Base-by-base conservation (phyloP, 2,888 invertebrate species). In the Aproaerema taeniolella region DNA sequence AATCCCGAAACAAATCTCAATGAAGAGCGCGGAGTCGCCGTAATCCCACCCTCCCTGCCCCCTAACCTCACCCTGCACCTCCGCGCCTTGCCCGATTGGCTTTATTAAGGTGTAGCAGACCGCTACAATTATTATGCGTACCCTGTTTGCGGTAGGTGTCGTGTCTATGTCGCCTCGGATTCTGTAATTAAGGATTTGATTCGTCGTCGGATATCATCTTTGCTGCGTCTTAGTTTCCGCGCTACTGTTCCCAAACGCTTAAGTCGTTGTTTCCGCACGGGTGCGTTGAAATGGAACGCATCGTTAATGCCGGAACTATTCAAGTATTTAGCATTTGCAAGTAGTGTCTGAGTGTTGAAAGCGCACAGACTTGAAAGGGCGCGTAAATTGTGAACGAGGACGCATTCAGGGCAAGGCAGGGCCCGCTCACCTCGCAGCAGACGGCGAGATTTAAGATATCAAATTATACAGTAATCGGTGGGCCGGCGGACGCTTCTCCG, bases 1-100 rank as follows among this genome's bases (percentile, higher is more conserved):
- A 85, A 86, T 83, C 82, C 83, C 71, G 70, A 81, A 82, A 86
- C 85, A 85, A 86, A 86, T 86, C 86, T 85, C 85, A 85, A 86
- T 85, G 85, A 83, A 81, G 78, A 82, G 78, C 74, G 77, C 69
- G 73, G 74, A 75, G 74, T 72, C 71, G 64, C 68, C 61, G 59
- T 78, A 82, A 82, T 80, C 82, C 80, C 58, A 52, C 62, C 65
- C 67, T 59, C 50, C 57, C 59, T 56, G 58, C 56, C 55, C 50
- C 58, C 36, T 28, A 58, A 55, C 58, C 55, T 53, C 55, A 52
- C 56, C 46, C 48, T 47, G 42, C 50, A 55, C 56, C 58, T 46
- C 57, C 49, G 49, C 58, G 57, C 58, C 65, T 58, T 53, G 61
- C 73, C 72, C 79, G 75, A 83, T 86, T 85, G 85, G 78, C 85